Evolutionary conservation across 2,888 invertebrate genomes (phyloP).

Genomic region (Dioctria linearis): DNA sequence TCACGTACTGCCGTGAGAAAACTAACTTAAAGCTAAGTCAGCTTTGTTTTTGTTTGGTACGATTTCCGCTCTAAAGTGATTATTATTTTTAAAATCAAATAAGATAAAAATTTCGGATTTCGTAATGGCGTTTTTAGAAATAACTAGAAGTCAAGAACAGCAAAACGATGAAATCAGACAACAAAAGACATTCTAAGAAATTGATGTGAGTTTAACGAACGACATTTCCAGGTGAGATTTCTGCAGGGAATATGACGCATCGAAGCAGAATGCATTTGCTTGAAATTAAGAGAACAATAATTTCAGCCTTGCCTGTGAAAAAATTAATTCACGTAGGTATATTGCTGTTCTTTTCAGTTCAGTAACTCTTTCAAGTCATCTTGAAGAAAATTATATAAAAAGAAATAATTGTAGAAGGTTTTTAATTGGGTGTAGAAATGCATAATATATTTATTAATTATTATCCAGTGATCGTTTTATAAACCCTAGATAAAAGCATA

Average conservation of each 20-base stretch:
- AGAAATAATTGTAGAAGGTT: too few relatives aligned
- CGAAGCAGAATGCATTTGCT: slow-evolving; percentile 22
- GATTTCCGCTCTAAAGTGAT: not conserved
- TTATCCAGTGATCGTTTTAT: too few relatives aligned
- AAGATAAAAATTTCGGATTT: not conserved
- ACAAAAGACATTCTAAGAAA: slow-evolving; percentile 17
- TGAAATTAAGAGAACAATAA: slow-evolving; percentile 10
- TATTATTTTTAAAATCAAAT: too few relatives aligned
- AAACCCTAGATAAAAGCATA: too few relatives aligned
- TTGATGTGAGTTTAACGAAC: slow-evolving; percentile 8
- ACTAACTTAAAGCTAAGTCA: not conserved
- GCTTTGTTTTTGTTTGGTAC: slow-evolving; percentile 18
- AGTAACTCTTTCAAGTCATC: too few relatives aligned
- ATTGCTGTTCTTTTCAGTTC: too few relatives aligned
- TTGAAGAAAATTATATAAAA: too few relatives aligned
- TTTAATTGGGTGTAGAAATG: too few relatives aligned
- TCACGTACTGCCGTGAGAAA: slow-evolving; percentile 39
- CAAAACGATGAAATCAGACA: slow-evolving; percentile 13
- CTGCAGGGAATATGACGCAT: slow-evolving; percentile 26
- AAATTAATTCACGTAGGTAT: not conserved
- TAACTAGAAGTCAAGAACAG: not conserved
- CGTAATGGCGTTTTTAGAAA: not conserved
- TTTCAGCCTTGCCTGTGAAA: slow-evolving; percentile 9
- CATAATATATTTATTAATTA: too few relatives aligned
- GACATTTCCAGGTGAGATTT: slow-evolving; percentile 38